Evolutionary conservation across 2,113 vertebrate genomes (phyloP).

Genomic region (Epinephelus moara): DNA sequence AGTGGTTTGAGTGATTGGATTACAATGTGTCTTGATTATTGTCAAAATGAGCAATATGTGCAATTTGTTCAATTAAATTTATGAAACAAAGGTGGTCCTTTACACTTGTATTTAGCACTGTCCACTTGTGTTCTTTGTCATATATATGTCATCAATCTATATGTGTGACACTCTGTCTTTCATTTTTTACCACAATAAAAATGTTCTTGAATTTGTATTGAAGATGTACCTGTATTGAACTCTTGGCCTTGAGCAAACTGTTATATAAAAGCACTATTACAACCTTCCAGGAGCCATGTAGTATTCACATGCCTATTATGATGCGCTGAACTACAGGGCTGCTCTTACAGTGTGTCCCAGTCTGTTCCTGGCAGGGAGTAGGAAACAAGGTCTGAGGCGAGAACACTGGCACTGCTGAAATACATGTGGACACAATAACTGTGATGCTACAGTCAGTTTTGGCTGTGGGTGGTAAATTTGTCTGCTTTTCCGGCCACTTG

Average conservation of each 20-base stretch:
- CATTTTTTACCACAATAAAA: not conserved
- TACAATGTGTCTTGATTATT: no score
- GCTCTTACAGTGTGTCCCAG: not conserved
- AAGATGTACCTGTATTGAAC: not conserved
- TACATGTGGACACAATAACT: not conserved
- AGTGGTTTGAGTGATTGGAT: no score
- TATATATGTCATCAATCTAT: no score
- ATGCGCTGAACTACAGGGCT: not conserved
- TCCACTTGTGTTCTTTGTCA: no score
- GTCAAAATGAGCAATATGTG: no score
- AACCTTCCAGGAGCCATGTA: not conserved
- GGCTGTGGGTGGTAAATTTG: slow-evolving; percentile 15
- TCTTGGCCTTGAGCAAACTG: not conserved
- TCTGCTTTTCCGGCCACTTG: not conserved
- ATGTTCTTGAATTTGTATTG: not conserved
- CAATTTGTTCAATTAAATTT: no score
- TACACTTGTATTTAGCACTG: no score
- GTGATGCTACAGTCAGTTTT: slow-evolving; percentile 18
- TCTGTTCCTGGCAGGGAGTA: not conserved
- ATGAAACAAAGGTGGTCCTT: no score
- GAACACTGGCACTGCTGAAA: not conserved
- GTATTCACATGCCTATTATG: not conserved
- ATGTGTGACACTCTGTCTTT: not conserved
- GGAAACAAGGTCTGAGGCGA: not conserved
- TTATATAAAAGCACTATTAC: not conserved